Percentiles rank a stretch among this genome's conserved stretches.
Conservation (phyloP, 1,140 invertebrate genomes). For the Epicauta chinensis region DNA sequence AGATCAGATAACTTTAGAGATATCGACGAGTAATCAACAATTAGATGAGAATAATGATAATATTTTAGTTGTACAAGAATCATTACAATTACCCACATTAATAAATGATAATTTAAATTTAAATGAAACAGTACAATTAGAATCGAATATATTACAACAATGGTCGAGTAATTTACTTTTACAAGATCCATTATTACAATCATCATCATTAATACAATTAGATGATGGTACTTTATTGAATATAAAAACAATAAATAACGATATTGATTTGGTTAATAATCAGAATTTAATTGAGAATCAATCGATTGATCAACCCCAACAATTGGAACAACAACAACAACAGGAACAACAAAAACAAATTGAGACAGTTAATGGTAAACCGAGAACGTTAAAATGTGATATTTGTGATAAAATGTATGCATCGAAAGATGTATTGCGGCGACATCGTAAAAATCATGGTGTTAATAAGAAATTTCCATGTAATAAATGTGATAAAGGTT, state of each 20-base stretch:
- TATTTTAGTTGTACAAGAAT: not conserved
- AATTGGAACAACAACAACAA: too few species aligned
- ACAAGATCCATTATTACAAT: conserved; percentile 2
- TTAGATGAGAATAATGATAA: not conserved
- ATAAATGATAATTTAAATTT: not conserved
- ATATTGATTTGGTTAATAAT: not conserved
- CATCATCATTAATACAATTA: conserved; percentile 8
- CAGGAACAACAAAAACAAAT: not conserved
- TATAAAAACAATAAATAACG: conserved; percentile 3
- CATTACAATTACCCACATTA: not conserved
- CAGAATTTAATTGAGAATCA: too few species aligned
- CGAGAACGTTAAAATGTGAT: conserved; percentile 28
- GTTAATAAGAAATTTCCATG: conserved; percentile 38
- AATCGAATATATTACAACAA: conserved; percentile 11
- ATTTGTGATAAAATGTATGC: conserved; percentile 35
- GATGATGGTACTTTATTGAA: conserved; percentile 12
- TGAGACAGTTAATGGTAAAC: conserved; percentile 2
- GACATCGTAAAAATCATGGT: conserved; percentile 33
- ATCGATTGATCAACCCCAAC: not conserved
- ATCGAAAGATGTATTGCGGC: conserved; percentile 33
- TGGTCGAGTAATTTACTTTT: conserved; percentile 9
- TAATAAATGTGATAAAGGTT: conserved; percentile 49
- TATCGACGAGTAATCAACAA: not conserved
- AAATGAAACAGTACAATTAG: not conserved
- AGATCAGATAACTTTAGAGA: too few species aligned